Conservation (phyloP, 2,113 vertebrate species). For the Dasyprocta punctata region DNA sequence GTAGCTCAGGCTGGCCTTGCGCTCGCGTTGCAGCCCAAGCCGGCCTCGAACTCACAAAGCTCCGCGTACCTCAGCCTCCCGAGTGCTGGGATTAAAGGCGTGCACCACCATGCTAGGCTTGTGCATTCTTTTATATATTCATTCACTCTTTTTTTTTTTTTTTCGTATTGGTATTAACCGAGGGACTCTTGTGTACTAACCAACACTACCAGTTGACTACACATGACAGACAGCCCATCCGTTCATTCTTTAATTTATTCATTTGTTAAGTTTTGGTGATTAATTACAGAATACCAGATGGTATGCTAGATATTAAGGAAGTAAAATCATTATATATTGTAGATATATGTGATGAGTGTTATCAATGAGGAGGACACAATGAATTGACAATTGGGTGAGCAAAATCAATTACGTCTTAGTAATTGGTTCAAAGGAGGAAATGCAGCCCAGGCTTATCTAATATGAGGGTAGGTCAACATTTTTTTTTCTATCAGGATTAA, state of each 20-base stretch:
- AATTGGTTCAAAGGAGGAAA: slow-evolving; percentile 8
- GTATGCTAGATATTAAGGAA: not conserved
- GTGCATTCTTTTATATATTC: no score
- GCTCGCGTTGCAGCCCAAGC: no score
- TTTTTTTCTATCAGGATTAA: not conserved
- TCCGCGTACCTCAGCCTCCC: no score
- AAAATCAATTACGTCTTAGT: not conserved
- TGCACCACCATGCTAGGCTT: no score
- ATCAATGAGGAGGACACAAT: not conserved
- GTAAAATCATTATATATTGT: not conserved
- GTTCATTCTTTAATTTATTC: not conserved
- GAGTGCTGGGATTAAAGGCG: no score
- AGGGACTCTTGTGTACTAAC: not conserved
- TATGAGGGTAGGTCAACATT: not conserved
- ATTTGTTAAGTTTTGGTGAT: not conserved
- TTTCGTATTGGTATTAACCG: not conserved
- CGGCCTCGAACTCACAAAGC: no score
- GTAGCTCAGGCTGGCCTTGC: no score
- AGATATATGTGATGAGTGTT: not conserved
- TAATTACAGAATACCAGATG: not conserved
- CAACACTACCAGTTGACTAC: no score
- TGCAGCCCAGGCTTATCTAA: not conserved
- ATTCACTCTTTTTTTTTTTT: not conserved
- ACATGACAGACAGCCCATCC: not conserved
- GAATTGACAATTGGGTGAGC: not conserved